Evolutionary conservation across 2,888 invertebrate genomes (phyloP).

Genomic region (Ichneumon xanthorius): DNA sequence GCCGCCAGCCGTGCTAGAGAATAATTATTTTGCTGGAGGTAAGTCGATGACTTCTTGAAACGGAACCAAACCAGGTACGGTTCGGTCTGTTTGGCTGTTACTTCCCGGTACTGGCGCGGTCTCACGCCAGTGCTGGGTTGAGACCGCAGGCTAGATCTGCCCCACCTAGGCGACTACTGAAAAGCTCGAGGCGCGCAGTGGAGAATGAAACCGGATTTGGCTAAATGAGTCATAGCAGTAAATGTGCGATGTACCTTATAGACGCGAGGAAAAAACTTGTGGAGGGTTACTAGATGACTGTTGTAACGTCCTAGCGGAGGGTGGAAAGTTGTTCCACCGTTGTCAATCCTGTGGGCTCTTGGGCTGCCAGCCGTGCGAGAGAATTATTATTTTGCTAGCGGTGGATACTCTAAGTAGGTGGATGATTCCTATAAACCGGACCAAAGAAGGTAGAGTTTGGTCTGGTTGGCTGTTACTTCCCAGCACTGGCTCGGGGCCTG

Average conservation of each 20-base stretch:
- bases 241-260: too few relatives aligned
- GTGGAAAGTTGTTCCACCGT: slow-evolving; percentile 15
- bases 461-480: background rate
- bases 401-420: slow-evolving; percentile 12
- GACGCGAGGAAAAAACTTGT: too few relatives aligned
- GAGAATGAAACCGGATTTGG: background rate
- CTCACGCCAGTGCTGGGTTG: background rate
- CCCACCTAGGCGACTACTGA: slow-evolving; percentile 9
- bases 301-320: slow-evolving; percentile 6
- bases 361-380: slow-evolving; percentile 9
- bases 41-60: background rate
- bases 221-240: background rate
- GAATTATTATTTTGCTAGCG: slow-evolving; percentile 24
- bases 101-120: too few relatives aligned
- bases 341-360: slow-evolving; percentile 32
- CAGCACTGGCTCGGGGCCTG: background rate
- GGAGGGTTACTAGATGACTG: too few relatives aligned
- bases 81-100: too few relatives aligned
- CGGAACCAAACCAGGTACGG: background rate
- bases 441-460: background rate
- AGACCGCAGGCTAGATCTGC: background rate
- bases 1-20: slow-evolving; percentile 4
- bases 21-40: slow-evolving; percentile 30
- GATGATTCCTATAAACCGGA: background rate
- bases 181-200: slow-evolving; percentile 11